Percentiles rank a stretch among this genome's conserved stretches.
Evolutionary conservation across 1,140 invertebrate genomes (phyloP).

Genomic region (Melipona quadrifasciata): DNA sequence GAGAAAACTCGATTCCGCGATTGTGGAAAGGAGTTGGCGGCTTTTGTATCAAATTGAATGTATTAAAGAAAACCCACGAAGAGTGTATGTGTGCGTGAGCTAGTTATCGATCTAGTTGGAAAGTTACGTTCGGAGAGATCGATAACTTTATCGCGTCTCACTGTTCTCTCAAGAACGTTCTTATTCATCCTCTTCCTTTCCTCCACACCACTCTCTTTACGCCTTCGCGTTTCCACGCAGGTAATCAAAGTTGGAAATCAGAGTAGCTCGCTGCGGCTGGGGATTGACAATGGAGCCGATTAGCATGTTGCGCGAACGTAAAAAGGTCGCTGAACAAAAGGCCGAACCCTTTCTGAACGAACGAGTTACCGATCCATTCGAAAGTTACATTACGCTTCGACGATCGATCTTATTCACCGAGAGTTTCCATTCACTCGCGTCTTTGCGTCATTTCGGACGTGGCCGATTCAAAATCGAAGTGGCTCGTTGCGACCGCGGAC

Average conservation of each 20-base stretch:
- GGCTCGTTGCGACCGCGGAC: too few relatives aligned
- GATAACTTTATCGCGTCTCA: constrained; percentile 1
- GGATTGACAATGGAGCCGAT: constrained; percentile 12
- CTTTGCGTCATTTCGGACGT: too few relatives aligned
- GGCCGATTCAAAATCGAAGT: too few relatives aligned
- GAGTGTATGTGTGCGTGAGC: too few relatives aligned
- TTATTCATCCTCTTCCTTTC: too few relatives aligned
- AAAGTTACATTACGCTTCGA: too few relatives aligned
- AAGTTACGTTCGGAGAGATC: background rate
- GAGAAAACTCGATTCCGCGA: background rate
- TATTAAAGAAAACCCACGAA: background rate
- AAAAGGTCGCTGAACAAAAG: background rate
- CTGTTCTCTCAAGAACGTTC: background rate
- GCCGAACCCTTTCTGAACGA: too few relatives aligned
- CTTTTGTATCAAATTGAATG: background rate
- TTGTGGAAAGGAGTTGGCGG: background rate
- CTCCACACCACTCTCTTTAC: background rate
- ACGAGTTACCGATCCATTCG: too few relatives aligned
- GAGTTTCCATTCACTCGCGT: too few relatives aligned
- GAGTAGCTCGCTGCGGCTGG: background rate
- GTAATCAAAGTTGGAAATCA: background rate
- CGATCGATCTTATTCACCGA: too few relatives aligned
- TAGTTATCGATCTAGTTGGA: background rate
- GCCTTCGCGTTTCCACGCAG: background rate
- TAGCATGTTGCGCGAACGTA: constrained; percentile 16